Base-by-base conservation (phyloP, 2,797 vertebrate genomes). In the Lophius americanus region DNA sequence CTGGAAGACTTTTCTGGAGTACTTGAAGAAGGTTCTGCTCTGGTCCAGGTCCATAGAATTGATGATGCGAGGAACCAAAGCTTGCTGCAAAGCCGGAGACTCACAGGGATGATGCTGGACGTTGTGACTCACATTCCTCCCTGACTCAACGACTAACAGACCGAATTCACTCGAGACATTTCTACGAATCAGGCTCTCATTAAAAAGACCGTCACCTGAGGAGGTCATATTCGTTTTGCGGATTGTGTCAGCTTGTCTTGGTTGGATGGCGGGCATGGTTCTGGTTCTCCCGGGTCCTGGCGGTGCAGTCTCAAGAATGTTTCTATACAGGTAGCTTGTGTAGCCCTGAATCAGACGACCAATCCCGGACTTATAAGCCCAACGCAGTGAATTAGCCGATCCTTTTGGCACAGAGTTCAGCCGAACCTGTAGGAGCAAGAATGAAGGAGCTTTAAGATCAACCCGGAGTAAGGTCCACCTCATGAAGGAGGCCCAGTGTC, bases 101-200 rank as follows among this genome's bases (percentile, higher is more conserved):
- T 90, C 32, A 61, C 91, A 92, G 41, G 82, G 67, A 52, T 80
- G 88, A 49, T 92, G 88, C 47, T 51, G 79, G 52, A 92, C 78
- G 0, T 1, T 51, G 74, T 92, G 91, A 64, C 83, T 89, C 55
- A 91, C 68, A 1, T 89, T 89, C 51, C 78, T 85, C 23, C 2
- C 23, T 9, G 76, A 69, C 49, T 92, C 91, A 0, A 92, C 85
- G 12, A 89, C 72, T 37, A 92, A 50, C 36, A 89, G 68, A 39
- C 91, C 89, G 0, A 10, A 39, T 2, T 74, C 59, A 50, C 38
- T 4, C 3, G 44, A 46, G 46, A n/a, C 14, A 38, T 4, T 51
- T 43, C 51, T 7, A 39, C 0, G 23, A 2, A n/a, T 44, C 37
- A 43, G 51, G 49, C 64, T 79, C 1, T 36, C n/a, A 32, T 75